A percentile compares a stretch with the other conserved stretches of the same genome.
These are phyloP conservation scores for Epinotia brunnichana DNA, from an alignment of 2,888 invertebrate species.

Conservation along the genomic window DNA sequence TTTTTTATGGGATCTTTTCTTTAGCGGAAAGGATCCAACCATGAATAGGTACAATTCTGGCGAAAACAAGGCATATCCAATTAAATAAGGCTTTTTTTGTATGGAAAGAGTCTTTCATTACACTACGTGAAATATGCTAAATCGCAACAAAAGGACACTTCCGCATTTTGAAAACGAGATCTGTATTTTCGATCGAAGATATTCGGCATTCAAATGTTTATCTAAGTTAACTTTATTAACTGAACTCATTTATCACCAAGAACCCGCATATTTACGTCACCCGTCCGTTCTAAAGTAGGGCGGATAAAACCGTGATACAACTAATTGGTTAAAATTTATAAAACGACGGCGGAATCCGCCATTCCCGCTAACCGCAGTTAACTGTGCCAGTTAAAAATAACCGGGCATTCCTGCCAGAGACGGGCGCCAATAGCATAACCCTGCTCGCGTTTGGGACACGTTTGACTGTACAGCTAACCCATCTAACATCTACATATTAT, in stretches of 20 bases:
- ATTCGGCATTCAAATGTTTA: too few relatives aligned
- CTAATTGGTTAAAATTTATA: conserved; percentile 32
- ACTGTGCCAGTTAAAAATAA: conserved; percentile 75
- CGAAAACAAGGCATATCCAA: too few relatives aligned
- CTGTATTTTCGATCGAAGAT: too few relatives aligned
- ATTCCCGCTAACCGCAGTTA: conserved; percentile 69
- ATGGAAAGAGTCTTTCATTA: too few relatives aligned
- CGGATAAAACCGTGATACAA: conserved; percentile 25
- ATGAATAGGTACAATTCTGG: too few relatives aligned
- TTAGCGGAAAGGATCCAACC: too few relatives aligned
- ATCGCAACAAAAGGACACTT: too few relatives aligned
- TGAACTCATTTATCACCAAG: conserved; percentile 3
- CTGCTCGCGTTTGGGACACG: conserved; percentile 47
- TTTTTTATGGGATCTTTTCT: too few relatives aligned
- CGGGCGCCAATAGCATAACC: conserved; percentile 58
- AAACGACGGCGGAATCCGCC: conserved; percentile 37
- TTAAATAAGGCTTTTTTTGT: too few relatives aligned
- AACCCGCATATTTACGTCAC: conserved; percentile 13
- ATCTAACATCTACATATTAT: neutral
- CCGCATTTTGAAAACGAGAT: too few relatives aligned
- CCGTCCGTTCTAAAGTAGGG: conserved; percentile 15
- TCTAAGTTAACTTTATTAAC: too few relatives aligned
- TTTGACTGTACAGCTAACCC: neutral
- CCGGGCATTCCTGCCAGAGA: conserved; percentile 56
- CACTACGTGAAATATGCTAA: too few relatives aligned